Conservation (phyloP, 2,113 vertebrate genomes). For the Mus spicilegus region DNA sequence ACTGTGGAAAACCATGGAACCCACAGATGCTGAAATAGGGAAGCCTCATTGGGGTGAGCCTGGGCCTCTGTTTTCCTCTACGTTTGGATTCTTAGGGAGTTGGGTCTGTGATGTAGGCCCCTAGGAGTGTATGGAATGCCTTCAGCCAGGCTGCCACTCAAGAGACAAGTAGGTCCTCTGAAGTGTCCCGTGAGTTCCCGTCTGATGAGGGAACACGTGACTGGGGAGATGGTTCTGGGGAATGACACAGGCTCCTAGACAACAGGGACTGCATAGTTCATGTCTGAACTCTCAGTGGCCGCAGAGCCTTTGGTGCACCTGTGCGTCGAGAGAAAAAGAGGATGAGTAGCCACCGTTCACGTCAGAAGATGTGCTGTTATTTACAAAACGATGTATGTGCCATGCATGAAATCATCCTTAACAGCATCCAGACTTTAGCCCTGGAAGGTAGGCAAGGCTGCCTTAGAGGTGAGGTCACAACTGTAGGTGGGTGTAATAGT, state of each 20-base stretch:
- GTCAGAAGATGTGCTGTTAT: conserved; percentile 32
- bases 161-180: conserved; percentile 24
- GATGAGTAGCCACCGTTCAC: conserved; percentile 53
- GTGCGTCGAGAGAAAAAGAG: conserved; percentile 53
- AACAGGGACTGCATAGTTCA: conserved; percentile 27
- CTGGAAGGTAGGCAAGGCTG: conserved; percentile 54
- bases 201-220: conserved; percentile 29
- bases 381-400: conserved; percentile 55
- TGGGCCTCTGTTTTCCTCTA: not conserved
- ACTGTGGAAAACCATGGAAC: not conserved
- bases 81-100: not conserved
- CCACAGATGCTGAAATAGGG: not conserved
- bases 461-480: conserved; percentile 58
- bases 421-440: not conserved
- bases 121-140: conserved; percentile 3
- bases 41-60: not conserved
- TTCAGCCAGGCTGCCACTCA: not conserved
- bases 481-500: not conserved
- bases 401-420: conserved; percentile 39
- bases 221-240: conserved; percentile 2
- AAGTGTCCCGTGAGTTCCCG: not conserved
- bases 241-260: conserved; percentile 49
- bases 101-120: not conserved
- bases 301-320: conserved; percentile 30
- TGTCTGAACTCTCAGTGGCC: conserved; percentile 40